A percentile compares a stretch with the other conserved stretches of the same genome.
Conservation (phyloP, 2,888 invertebrate species). For the Tipula lateralis region DNA sequence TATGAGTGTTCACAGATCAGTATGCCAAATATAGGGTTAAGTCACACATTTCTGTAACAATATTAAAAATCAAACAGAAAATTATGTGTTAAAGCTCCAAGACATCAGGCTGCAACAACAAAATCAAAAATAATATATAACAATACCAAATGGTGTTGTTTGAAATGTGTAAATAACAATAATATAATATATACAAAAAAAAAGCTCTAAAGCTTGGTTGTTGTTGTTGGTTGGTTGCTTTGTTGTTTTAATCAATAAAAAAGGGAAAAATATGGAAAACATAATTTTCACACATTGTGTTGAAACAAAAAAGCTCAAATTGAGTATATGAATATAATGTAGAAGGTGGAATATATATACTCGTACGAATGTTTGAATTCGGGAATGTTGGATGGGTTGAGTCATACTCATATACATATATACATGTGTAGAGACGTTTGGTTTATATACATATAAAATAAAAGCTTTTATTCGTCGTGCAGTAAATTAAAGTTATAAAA, state of each 20-base stretch:
- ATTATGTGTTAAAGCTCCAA: neutral
- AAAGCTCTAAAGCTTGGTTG: neutral
- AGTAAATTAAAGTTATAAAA: neutral
- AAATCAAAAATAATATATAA: neutral
- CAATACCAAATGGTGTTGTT: neutral
- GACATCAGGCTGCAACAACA: neutral
- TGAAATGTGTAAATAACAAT: slow-evolving; percentile 20
- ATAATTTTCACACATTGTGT: slow-evolving; percentile 11
- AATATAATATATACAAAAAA: neutral
- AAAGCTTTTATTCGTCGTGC: neutral
- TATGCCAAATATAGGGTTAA: too few species aligned
- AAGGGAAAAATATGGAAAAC: neutral
- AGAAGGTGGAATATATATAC: neutral
- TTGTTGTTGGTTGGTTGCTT: neutral
- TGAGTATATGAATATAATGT: slow-evolving; percentile 4
- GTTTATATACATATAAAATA: neutral
- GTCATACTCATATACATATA: neutral
- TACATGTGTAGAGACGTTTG: neutral
- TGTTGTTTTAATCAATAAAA: slow-evolving; percentile 11
- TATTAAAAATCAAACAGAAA: slow-evolving; percentile 19
- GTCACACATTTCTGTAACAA: neutral
- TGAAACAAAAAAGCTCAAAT: neutral
- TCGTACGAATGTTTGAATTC: neutral
- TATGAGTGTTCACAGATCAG: too few species aligned
- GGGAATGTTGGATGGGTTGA: neutral